These are phyloP conservation scores for Hypanus sabinus DNA, from an alignment of 2,113 vertebrate genomes.

Conservation along the genomic window DNA sequence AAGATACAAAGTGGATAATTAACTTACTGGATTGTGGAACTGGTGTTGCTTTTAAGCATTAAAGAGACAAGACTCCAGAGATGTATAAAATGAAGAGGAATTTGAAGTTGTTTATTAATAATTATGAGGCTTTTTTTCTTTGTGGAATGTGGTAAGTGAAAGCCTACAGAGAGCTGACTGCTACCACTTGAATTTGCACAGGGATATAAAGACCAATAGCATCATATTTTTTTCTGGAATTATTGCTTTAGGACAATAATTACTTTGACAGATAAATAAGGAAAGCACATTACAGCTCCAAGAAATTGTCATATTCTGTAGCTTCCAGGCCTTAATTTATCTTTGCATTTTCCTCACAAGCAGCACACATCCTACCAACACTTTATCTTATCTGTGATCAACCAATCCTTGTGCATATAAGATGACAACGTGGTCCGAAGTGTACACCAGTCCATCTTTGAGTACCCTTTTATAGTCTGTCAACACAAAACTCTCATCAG, in stretches of 20 bases:
- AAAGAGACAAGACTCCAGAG: not conserved
- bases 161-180: not conserved
- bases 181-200: not conserved
- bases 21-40: not conserved
- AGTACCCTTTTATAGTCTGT: not conserved
- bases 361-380: too few relatives aligned
- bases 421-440: not conserved
- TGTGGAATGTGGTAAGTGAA: not conserved
- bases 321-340: not conserved
- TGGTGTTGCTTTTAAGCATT: not conserved
- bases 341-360: not conserved
- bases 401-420: not conserved
- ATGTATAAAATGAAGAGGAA: not conserved
- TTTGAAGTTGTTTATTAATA: not conserved
- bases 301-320: not conserved
- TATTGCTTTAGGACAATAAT: not conserved
- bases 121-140: not conserved
- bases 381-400: not conserved
- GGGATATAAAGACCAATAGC: not conserved
- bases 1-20: not conserved
- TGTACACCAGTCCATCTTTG: not conserved
- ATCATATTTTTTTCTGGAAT: not conserved
- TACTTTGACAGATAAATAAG: not conserved
- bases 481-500: not conserved
- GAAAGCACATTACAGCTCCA: not conserved